Conservation (phyloP, 2,888 invertebrate species). For the Tuberolachnus salignus region DNA sequence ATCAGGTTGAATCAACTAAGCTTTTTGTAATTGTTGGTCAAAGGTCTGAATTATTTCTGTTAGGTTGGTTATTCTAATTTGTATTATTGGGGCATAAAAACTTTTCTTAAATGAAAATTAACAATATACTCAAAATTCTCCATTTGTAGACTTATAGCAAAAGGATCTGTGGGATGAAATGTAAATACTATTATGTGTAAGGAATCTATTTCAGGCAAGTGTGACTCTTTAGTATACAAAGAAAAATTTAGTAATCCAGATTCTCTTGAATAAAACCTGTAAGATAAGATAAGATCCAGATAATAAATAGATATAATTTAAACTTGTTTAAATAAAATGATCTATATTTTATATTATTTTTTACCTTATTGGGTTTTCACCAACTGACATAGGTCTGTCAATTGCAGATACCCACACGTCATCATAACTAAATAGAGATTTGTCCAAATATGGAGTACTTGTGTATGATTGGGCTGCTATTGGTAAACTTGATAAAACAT, state of each 20-base stretch:
- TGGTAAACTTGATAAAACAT: constrained; percentile 87
- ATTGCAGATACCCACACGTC: constrained; percentile 95
- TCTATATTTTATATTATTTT: neutral
- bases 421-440: constrained; percentile 92
- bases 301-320: constrained; percentile 34
- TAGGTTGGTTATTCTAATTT: no score
- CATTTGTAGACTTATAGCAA: constrained; percentile 92
- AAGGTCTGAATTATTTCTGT: no score
- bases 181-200: constrained; percentile 90
- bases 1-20: no score
- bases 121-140: constrained; percentile 92
- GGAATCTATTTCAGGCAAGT: constrained; percentile 68
- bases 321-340: constrained; percentile 39
- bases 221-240: constrained; percentile 70
- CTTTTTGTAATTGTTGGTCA: no score
- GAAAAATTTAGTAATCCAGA: constrained; percentile 78
- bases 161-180: constrained; percentile 95
- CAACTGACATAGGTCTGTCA: constrained; percentile 92
- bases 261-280: constrained; percentile 85
- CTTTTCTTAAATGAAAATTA: constrained; percentile 83
- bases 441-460: constrained; percentile 88
- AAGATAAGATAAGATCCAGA: constrained; percentile 58
- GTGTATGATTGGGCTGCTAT: constrained; percentile 94
- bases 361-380: constrained; percentile 89
- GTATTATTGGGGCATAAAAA: constrained; percentile 37